Evolutionary conservation across 2,797 vertebrate genomes (phyloP), one percentile per base, ranked within the genome.

Genomic region (Gallinago solitaria): DNA sequence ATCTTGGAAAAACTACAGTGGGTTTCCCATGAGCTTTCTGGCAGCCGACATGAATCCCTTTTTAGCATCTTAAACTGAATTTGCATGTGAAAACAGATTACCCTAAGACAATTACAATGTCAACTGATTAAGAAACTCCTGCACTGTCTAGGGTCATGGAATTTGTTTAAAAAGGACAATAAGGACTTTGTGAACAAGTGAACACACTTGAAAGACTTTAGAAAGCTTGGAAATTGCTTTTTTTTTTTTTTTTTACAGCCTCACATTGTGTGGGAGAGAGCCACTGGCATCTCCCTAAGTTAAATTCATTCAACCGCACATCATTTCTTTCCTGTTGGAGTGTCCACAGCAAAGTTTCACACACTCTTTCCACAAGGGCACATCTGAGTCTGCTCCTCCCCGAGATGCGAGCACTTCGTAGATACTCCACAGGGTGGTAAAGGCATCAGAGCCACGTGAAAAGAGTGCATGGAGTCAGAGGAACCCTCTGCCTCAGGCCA

Each of bases 41-140:
- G 90, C 92, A 95, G 68, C 25, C 84, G 86, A 28, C 85, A 83
- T 30, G 33, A 94, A 93, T 87, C 71, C 7, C 70, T 95, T 95
- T 95, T 83, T 89, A 95, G 71, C 53, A 83, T 73, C 50, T 77
- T 90, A 50, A 91, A 90, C 41, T 39, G 35, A 74, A 96, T 96
- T 93, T 96, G 80, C 94, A 96, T 93, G 64, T 91, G 90, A 96
- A 97, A 97, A 90, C 61, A 95, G 30, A 94, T 81, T 94, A 96
- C 47, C 50, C 85, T 24, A 82, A 73, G 3, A 96, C 89, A 96
- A 95, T 91, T 78, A 83, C 64, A 91, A 88, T 75, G 83, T 82
- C 82, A 96, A 76, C 41, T 41, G 73, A 89, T 85, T 69, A 87
- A 96, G 67, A 87, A 97, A 89, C 73, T 81, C 63, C 65, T 73